These are phyloP conservation scores for Styela clava DNA, from an alignment of 23 tunicate genomes.

Conservation along the genomic window DNA sequence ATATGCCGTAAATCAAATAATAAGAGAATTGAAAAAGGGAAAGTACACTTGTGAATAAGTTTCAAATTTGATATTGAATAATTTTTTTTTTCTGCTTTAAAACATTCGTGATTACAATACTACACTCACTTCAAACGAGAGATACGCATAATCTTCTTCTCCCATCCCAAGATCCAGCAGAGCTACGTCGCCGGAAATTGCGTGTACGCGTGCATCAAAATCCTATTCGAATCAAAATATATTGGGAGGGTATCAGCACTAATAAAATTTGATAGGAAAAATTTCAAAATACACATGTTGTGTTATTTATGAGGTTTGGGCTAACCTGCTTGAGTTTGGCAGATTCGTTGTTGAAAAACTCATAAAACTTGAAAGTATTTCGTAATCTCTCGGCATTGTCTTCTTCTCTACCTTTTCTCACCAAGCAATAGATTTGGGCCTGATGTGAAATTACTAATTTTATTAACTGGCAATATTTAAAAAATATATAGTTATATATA, in stretches of 20 bases:
- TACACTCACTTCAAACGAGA: slow-evolving; percentile 79
- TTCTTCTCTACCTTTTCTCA: slow-evolving; percentile 50
- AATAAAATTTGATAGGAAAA: not conserved
- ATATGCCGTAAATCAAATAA: no score
- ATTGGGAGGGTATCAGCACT: no score
- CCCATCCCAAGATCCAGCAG: slow-evolving; percentile 67
- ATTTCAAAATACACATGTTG: not conserved
- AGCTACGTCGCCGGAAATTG: slow-evolving; percentile 86
- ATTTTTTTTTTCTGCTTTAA: no score
- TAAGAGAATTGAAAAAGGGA: no score
- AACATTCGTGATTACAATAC: no score
- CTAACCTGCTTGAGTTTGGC: not conserved
- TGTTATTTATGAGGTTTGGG: no score
- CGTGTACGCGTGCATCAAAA: slow-evolving; percentile 53
- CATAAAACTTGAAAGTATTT: slow-evolving; percentile 77
- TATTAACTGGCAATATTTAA: no score
- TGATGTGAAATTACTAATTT: no score
- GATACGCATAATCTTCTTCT: slow-evolving; percentile 77
- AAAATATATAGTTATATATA: no score
- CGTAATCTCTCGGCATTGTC: slow-evolving; percentile 39
- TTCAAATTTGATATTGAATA: no score
- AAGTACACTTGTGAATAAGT: no score
- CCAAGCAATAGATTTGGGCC: slow-evolving; percentile 85
- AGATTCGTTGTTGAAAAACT: slow-evolving; percentile 36
- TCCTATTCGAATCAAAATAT: slow-evolving; percentile 31